These are phyloP conservation scores for Heliconius eleuchia DNA, from an alignment of 1,140 invertebrate genomes.

Conservation along the genomic window DNA sequence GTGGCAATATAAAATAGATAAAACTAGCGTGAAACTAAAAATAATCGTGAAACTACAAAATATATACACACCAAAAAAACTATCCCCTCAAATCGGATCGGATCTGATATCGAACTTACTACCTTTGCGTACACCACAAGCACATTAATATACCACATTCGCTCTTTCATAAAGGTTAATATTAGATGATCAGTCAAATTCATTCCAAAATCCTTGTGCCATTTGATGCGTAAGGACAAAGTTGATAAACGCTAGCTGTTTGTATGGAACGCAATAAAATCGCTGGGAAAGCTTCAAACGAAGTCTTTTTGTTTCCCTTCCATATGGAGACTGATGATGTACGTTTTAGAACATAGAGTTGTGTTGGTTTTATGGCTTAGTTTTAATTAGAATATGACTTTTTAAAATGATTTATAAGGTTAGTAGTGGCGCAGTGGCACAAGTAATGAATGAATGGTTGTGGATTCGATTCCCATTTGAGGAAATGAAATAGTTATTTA, in stretches of 20 bases:
- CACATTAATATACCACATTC: no score
- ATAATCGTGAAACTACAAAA: no score
- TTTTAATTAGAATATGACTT: neutral
- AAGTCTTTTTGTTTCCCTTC: constrained; percentile 52
- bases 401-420: neutral
- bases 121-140: no score
- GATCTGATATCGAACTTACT: no score
- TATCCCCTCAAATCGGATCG: no score
- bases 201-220: neutral
- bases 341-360: neutral
- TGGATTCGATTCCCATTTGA: no score
- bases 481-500: no score
- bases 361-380: neutral
- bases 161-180: no score
- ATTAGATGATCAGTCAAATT: neutral
- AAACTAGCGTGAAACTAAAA: no score
- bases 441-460: neutral
- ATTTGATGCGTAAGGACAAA: constrained; percentile 33
- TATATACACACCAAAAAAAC: no score
- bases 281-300: constrained; percentile 39
- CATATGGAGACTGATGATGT: constrained; percentile 20
- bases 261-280: constrained; percentile 49
- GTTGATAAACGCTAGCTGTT: constrained; percentile 40
- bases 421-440: neutral
- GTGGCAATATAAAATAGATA: no score